Evolutionary conservation across 2,113 vertebrate genomes (phyloP).

Genomic region (Oxyura jamaicensis): DNA sequence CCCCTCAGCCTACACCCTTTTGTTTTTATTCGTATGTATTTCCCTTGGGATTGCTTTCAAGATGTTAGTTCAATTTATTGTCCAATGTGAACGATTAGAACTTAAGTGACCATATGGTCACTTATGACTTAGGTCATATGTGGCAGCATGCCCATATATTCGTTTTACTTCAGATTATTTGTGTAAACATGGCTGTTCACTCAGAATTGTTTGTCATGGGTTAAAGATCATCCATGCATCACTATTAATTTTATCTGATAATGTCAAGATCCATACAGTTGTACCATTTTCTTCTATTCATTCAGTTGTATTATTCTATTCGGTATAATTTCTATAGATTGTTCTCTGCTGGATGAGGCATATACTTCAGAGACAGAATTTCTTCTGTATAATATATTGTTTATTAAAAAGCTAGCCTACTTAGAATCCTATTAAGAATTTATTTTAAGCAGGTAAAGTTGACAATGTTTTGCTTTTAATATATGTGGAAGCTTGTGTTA

Average conservation of each 20-base stretch:
- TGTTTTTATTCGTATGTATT: not conserved
- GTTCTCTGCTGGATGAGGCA: not conserved
- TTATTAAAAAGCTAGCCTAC: not conserved
- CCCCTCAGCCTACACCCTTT: not conserved
- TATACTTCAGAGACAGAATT: not conserved
- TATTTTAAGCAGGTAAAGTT: not conserved
- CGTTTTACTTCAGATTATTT: not conserved
- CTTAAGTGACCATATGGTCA: not conserved
- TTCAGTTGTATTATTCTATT: not conserved
- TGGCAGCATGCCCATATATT: not conserved
- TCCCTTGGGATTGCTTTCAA: not conserved
- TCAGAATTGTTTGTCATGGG: not conserved
- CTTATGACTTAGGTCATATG: not conserved
- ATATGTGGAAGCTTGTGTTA: not conserved
- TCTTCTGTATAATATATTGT: not conserved
- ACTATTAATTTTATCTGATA: not conserved
- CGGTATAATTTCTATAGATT: not conserved
- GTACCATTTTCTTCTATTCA: not conserved
- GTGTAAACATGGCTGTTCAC: not conserved
- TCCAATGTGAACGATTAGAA: not conserved
- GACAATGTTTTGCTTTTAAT: not conserved
- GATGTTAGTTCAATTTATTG: not conserved
- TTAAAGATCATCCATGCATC: not conserved
- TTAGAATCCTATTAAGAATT: not conserved
- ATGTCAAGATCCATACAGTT: not conserved